Base-by-base conservation (phyloP, 2,113 vertebrate species). In the Octodon degus region DNA sequence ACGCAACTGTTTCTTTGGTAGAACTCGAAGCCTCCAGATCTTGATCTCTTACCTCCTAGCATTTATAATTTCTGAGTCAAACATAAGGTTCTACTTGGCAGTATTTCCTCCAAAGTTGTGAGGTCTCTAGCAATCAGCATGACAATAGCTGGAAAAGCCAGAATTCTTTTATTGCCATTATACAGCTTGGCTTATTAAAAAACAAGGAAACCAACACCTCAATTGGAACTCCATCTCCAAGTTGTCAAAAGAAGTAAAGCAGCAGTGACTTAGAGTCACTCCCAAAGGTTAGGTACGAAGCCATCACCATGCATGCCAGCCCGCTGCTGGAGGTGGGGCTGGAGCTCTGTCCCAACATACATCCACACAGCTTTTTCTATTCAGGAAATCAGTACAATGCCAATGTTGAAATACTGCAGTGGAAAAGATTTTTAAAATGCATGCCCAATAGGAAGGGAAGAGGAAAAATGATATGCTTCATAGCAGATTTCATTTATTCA, bases 1-100 rank as follows among this genome's bases (percentile, higher is more conserved):
- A 43, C 70, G 17, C 84, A 67, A 27, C 58, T 93, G 27, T 34
- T 86, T 93, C 84, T 67, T 81, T 76, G 25, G 47, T 93, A 94
- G 60, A 72, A 90, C 37, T 53, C 53, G 53, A 89, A 80, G 53
- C 14, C 11, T 43, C 17, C 20, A 65, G 24, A 89, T 53, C 83
- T 58, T 70, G 40, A 77, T 86, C 24, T 76, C 3, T 67, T 81
- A 92, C 60, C 91, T 82, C 65, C 37, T 40, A 96, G n/a, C 32
- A 93, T 25, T 74, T 55, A 22, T 63, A 86, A 63, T 86, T 87
- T 93, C 86, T 90, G 43, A 96, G 37, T 91, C 62, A 96, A 93
- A 86, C n/a, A 47, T 50, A 87, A 50, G 22, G 58, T 40, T 80
- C 47, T 85, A 40, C 72, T 80, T 72, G 43, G 85, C 53, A 58